These are phyloP conservation scores for Sitta europaea DNA, from an alignment of 2,113 vertebrate genomes.

Conservation along the genomic window DNA sequence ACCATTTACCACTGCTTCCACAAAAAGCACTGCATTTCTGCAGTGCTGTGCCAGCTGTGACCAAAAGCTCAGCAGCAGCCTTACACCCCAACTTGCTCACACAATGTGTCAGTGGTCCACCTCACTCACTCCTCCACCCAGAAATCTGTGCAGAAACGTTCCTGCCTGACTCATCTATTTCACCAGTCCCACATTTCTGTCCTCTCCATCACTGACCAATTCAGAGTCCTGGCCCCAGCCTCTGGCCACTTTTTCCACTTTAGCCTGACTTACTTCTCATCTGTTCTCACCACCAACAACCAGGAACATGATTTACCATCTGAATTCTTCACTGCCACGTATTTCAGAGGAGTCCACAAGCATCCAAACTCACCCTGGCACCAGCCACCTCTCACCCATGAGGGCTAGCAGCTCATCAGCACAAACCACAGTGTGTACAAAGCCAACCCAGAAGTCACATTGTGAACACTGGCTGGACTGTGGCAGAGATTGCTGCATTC, in stretches of 20 bases:
- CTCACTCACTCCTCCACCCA: neutral
- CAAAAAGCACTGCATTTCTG: neutral
- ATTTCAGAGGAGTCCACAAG: neutral
- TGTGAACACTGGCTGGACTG: neutral
- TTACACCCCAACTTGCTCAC: neutral
- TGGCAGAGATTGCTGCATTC: neutral
- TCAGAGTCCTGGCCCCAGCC: neutral
- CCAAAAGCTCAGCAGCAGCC: neutral
- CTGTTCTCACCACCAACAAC: neutral
- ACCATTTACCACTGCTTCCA: neutral
- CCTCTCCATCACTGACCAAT: neutral
- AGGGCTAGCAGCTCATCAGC: neutral
- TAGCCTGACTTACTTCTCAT: neutral
- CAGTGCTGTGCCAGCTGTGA: neutral
- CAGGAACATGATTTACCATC: neutral
- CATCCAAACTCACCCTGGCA: neutral
- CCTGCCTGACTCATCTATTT: neutral
- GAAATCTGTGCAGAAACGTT: neutral
- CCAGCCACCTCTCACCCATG: neutral
- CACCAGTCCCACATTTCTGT: neutral
- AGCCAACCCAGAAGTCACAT: neutral
- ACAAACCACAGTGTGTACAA: neutral
- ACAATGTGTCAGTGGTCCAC: rapidly evolving
- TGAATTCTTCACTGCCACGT: neutral
- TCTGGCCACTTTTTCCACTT: neutral